Conservation (phyloP, 2,113 vertebrate genomes). For the Montifringilla adamsi region DNA sequence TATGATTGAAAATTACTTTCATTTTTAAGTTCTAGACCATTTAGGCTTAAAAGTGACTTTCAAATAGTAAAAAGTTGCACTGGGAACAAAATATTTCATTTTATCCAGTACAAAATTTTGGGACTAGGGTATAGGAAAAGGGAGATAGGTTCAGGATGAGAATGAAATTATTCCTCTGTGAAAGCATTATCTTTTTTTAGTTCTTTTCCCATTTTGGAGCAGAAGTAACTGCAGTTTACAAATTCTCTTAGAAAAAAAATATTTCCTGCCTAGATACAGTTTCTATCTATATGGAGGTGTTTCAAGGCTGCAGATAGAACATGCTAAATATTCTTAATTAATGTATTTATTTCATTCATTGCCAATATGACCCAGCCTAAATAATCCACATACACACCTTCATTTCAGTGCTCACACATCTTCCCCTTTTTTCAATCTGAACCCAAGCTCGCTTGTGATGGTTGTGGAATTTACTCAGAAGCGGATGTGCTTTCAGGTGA, state of each 20-base stretch:
- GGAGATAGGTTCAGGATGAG: neutral
- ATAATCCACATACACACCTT: neutral
- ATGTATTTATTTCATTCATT: neutral
- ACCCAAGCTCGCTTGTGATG: neutral
- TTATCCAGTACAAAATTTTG: neutral
- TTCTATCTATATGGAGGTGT: neutral
- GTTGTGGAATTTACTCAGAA: neutral
- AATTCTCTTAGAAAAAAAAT: neutral
- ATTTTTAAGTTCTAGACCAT: conserved; percentile 17
- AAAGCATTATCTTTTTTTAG: neutral
- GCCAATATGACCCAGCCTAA: neutral
- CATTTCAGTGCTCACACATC: neutral
- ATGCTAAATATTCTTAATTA: neutral
- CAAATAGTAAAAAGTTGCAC: neutral
- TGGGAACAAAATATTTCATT: neutral
- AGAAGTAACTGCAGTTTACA: neutral
- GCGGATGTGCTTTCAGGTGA: neutral
- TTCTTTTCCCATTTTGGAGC: neutral
- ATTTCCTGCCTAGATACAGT: neutral
- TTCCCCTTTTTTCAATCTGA: neutral
- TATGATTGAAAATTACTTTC: conserved; percentile 16
- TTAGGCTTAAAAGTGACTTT: neutral
- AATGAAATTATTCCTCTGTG: neutral
- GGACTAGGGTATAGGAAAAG: neutral
- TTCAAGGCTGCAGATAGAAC: neutral